Evolutionary conservation across 2,797 vertebrate genomes (phyloP).

Genomic region (Meda fulgida): DNA sequence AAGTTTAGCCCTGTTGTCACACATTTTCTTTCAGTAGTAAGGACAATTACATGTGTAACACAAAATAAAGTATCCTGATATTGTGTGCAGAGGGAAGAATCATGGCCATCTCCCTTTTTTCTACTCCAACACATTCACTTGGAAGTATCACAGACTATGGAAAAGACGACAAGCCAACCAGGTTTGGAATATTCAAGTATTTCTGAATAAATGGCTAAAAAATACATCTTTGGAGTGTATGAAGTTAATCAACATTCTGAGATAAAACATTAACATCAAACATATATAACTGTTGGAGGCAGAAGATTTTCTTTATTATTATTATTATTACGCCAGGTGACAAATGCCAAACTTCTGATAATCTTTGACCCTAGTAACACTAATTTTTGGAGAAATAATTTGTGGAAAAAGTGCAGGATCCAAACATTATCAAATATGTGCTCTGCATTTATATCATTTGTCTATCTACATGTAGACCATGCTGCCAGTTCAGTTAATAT

Average conservation of each 20-base stretch:
- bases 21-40: conserved; percentile 56
- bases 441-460: conserved; percentile 20
- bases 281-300: neutral
- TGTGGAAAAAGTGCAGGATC: conserved; percentile 25
- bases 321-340: neutral
- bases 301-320: neutral
- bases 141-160: conserved; percentile 65
- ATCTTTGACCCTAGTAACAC: neutral
- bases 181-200: conserved; percentile 79
- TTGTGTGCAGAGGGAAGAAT: conserved; percentile 62
- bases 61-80: conserved; percentile 64
- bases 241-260: conserved; percentile 61
- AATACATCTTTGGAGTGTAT: conserved; percentile 69
- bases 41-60: conserved; percentile 57
- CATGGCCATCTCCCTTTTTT: conserved; percentile 68
- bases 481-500: neutral
- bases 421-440: conserved; percentile 26
- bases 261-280: conserved; percentile 33
- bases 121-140: conserved; percentile 74
- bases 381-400: neutral
- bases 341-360: neutral
- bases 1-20: conserved; percentile 51
- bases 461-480: conserved; percentile 23
- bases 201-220: conserved; percentile 72
- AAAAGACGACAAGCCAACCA: conserved; percentile 68